Base-by-base conservation (phyloP, 2,797 vertebrate species). In the Epinephelus awoara region DNA sequence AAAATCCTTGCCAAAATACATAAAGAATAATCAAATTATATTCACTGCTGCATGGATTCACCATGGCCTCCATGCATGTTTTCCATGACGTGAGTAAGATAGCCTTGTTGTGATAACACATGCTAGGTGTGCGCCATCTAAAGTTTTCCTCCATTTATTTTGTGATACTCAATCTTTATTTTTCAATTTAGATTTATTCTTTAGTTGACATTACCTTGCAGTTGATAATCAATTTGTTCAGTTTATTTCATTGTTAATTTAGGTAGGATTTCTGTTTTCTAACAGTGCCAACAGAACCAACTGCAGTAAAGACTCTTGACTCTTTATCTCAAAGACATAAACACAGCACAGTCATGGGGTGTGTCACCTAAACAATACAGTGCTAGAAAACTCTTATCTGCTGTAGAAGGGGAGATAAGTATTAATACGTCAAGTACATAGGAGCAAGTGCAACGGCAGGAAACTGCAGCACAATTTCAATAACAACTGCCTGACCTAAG, bases 1-100 rank as follows among this genome's bases (percentile, higher is more conserved):
- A 76, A 77, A 82, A 65, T 63, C 59, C 18, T 66, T 59, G 75
- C 75, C 69, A 63, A 76, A 84, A 84, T 44, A 80, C 52, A 84
- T 18, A 42, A 47, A 69, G 61, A 72, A 65, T 65, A 80, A 80
- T 67, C 81, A 3, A 77, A 80, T 85, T 67, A 54, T 61, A 75
- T 57, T 77, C 61, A 38, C 51, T 55, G 66, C 34, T 38, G 19
- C 63, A 73, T 73, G 54, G 66, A 71, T 77, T 77, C 67, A 70
- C 5, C 0, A 5, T 50, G 15, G 40, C 63, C 50, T 38, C 18
- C 25, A 2, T 80, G 49, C 14, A 34, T 42, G 68, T 72, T 83
- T 81, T 72, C 73, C 76, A 71, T 72, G 70, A 82, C 18, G 59
- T 73, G 13, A 80, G 44, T 19, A 38, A 14, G 5, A 38, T 19